Evolutionary conservation across 2,888 invertebrate genomes (phyloP).

Genomic region (Stenodera caucasica): DNA sequence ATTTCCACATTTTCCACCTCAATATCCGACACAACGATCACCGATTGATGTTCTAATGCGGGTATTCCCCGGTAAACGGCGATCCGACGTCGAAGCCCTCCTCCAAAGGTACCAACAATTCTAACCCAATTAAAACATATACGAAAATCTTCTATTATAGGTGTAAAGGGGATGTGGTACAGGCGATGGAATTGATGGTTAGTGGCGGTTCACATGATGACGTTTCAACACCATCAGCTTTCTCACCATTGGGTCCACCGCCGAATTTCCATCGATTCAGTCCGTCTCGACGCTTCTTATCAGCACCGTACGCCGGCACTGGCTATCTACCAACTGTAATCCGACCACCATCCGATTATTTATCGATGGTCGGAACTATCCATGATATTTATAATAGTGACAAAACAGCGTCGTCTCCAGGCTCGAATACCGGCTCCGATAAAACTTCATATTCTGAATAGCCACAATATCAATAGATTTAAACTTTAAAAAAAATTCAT

Average conservation of each 20-base stretch:
- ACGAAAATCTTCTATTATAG: slow-evolving; percentile 36
- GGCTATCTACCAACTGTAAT: slow-evolving; percentile 82
- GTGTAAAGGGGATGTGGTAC: slow-evolving; percentile 79
- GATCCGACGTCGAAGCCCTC: slow-evolving; percentile 83
- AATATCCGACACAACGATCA: slow-evolving; percentile 62
- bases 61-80: slow-evolving; percentile 85
- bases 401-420: slow-evolving; percentile 57
- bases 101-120: slow-evolving; percentile 63
- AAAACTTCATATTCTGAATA: slow-evolving; percentile 62
- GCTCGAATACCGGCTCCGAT: slow-evolving; percentile 60
- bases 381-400: slow-evolving; percentile 54
- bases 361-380: slow-evolving; percentile 51
- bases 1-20: slow-evolving; percentile 55
- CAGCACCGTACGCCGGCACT: slow-evolving; percentile 81
- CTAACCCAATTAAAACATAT: not conserved
- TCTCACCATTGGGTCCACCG: slow-evolving; percentile 70
- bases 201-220: slow-evolving; percentile 53
- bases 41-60: slow-evolving; percentile 86
- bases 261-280: slow-evolving; percentile 66
- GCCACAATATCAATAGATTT: slow-evolving; percentile 26
- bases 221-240: slow-evolving; percentile 64
- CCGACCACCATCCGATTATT: slow-evolving; percentile 54
- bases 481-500: not conserved
- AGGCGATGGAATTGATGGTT: slow-evolving; percentile 90
- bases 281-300: slow-evolving; percentile 73